Conservation (phyloP, 2,888 invertebrate species). For the Nymphalis urticae region DNA sequence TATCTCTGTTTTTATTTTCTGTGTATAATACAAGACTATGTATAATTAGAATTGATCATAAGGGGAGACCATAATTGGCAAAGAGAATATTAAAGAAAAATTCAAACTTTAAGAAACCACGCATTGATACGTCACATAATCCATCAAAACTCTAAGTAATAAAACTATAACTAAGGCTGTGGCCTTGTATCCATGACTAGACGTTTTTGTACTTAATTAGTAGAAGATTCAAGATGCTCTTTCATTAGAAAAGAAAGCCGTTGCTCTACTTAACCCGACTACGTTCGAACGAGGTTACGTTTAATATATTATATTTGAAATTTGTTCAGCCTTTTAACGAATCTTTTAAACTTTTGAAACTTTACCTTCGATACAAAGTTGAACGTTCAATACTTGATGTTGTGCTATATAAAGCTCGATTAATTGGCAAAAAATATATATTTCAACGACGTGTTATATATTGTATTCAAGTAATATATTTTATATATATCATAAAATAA, state of each 20-base stretch:
- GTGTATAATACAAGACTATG: no score
- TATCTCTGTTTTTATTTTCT: no score
- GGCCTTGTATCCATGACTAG: constrained; percentile 27
- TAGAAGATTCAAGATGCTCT: constrained; percentile 31
- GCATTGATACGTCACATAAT: background rate
- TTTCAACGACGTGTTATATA: background rate
- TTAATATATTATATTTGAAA: constrained; percentile 10
- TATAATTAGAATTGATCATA: no score
- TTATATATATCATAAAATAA: no score
- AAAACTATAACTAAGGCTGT: background rate
- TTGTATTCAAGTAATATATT: no score
- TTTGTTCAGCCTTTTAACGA: constrained; percentile 6
- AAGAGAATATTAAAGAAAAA: background rate
- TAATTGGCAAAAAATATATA: background rate
- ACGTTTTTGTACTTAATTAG: constrained; percentile 35
- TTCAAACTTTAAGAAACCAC: background rate
- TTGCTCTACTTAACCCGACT: constrained; percentile 23
- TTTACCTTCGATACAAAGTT: background rate
- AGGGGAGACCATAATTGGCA: no score
- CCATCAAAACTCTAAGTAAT: constrained; percentile 2
- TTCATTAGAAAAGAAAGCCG: constrained; percentile 33
- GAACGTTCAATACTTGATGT: background rate
- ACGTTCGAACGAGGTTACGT: constrained; percentile 13
- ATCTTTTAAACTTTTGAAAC: constrained; percentile 9
- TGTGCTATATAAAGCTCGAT: background rate